Percentiles rank a stretch among this genome's conserved stretches.
Conservation (phyloP, 1,140 invertebrate species). For the Drosophila serrata region DNA sequence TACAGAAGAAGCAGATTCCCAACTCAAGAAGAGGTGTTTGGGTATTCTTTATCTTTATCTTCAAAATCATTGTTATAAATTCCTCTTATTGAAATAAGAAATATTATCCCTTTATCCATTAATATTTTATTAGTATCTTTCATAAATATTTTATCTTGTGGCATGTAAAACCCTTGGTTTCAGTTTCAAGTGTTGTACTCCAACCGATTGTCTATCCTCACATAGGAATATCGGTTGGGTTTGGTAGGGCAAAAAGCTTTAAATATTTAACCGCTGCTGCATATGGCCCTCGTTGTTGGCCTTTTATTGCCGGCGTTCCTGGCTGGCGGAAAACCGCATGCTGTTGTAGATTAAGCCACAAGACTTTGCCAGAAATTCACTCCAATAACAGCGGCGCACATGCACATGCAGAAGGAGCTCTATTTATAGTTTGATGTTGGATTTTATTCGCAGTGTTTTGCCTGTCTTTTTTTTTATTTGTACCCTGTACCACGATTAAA, state of each 20-base stretch:
- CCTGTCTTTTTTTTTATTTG: constrained; percentile 11
- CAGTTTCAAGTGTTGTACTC: background rate
- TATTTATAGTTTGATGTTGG: constrained; percentile 65
- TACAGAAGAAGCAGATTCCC: background rate
- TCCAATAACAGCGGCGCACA: constrained; percentile 54
- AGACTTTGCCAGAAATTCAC: constrained; percentile 65
- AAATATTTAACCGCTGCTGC: constrained; percentile 48
- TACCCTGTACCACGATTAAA: constrained; percentile 30
- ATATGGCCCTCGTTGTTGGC: constrained; percentile 35
- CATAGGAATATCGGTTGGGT: constrained; percentile 10
- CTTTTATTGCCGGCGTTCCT: constrained; percentile 53
- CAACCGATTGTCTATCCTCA: constrained; percentile 3
- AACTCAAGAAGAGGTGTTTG: background rate
- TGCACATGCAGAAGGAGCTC: constrained; percentile 25
- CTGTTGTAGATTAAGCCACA: constrained; percentile 69
- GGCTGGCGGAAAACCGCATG: constrained; percentile 51
- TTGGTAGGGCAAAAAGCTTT: constrained; percentile 26
- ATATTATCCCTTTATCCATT: background rate
- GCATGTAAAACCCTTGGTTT: constrained; percentile 3
- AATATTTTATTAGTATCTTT: constrained; percentile 5
- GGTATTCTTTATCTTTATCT: too few species aligned
- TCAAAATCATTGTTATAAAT: background rate
- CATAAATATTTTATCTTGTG: constrained; percentile 9
- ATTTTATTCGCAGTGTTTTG: constrained; percentile 42
- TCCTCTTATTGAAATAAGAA: background rate